Base-by-base conservation (phyloP, 2,888 invertebrate species). In the Venusia cambrica region DNA sequence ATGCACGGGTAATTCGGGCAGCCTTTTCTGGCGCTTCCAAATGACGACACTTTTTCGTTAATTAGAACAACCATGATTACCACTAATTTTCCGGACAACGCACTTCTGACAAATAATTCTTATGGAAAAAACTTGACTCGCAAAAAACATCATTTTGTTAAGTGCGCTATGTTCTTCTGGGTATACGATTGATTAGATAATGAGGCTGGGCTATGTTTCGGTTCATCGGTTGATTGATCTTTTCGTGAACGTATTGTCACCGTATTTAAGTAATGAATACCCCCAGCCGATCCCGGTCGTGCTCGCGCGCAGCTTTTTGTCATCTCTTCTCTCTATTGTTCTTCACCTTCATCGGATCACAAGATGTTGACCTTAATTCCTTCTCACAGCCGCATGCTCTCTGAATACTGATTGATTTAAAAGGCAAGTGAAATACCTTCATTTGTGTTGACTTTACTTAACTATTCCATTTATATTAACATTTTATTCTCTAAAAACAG, bases 31-130 rank as follows among this genome's bases (percentile, higher is more conserved):
- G 77, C 69, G 72, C 72, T 68, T 61, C 51, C 65, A 58, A 68
- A 72, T 71, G 73, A 75, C 70, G 79, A 79, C 75, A 77, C 71
- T 80, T 84, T 84, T 83, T 84, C 76, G 68, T 75, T 84, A 85
- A 85, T 84, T 81, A 84, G 76, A 73, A 64, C 63, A 63, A 71
- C 80, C 80, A 81, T 74, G 73, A 79, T 80, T 78, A 76, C 65
- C 53, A 60, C 61, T 66, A 72, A 72, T 75, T 73, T 73, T 62
- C 50, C 62, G 81, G 81, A 81, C 73, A 71, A 54, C 51, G 58
- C 60, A 59, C 66, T 28, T 7, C 42, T 17, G 13, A 36, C 36
- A 37, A 27, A 19, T 13, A 9, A 18, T 21, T 18, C 20, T 30
- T 41, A 35, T 38, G 40, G 24, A 41, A 38, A n/a, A 41, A 41